Evolutionary conservation across 2,888 invertebrate species (phyloP).

Genomic region (Molanna angustata): DNA sequence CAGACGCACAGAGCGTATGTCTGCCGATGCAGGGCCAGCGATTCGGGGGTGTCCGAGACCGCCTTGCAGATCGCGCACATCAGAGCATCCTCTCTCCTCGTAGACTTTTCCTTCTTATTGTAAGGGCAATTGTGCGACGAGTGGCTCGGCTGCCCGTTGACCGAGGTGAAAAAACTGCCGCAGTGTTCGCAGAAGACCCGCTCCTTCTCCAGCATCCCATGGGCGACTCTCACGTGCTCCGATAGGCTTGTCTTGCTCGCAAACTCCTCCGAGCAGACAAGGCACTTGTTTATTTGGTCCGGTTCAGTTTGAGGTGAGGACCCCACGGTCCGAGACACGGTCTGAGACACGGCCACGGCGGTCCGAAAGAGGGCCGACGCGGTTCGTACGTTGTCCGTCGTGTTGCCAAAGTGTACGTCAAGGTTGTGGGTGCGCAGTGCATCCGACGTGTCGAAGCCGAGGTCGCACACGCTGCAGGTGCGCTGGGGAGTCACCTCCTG

Average conservation of each 20-base stretch:
- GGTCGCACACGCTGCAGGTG: constrained; percentile 18
- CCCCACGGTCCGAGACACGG: too few species aligned
- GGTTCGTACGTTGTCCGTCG: too few species aligned
- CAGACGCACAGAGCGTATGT: not conserved
- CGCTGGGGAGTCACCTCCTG: not conserved
- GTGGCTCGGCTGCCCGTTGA: not conserved
- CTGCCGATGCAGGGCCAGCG: not conserved
- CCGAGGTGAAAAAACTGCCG: constrained; percentile 9
- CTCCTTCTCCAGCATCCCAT: not conserved
- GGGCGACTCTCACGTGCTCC: constrained; percentile 17
- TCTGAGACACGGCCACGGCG: too few species aligned
- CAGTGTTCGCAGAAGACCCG: constrained; percentile 10
- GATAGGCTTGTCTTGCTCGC: not conserved
- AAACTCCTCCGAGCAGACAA: constrained; percentile 4
- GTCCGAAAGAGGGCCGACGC: too few species aligned
- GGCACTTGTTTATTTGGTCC: constrained; percentile 1
- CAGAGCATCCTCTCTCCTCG: not conserved
- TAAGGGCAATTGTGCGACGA: not conserved
- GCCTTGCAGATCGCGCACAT: constrained; percentile 7
- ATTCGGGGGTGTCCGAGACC: not conserved
- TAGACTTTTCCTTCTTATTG: too few species aligned
- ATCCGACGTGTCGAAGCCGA: constrained; percentile 9
- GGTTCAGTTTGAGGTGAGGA: not conserved
- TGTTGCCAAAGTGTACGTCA: constrained; percentile 22
- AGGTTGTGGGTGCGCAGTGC: constrained; percentile 21